Base-by-base conservation (phyloP, 2,888 invertebrate species). In the Pseudococcus jackbeardsleyi region DNA sequence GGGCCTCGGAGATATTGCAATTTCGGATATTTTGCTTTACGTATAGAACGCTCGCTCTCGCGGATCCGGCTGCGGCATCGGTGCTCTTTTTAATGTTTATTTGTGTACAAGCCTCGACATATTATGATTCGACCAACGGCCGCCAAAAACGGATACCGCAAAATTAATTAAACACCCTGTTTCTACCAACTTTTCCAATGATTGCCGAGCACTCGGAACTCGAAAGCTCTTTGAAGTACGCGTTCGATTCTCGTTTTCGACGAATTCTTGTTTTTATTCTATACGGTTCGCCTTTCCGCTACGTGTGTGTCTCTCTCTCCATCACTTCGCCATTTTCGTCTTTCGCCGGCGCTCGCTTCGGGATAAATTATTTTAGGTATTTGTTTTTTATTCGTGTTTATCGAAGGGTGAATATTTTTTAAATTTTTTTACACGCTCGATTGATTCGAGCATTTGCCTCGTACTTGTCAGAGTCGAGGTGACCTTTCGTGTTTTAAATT, bases 381-480 rank as follows among this genome's bases (percentile, higher is more conserved):
- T 72, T 59, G 59, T 72, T 72, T 72, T 72, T 33, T n/a, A 72
- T 33, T 72, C 68, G 68, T 72, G 68, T 33, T 72, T 33, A 72
- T 26, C 68, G 68, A 72, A 72, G 68, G 68, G 68, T 72, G 68
- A 72, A 72, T 72, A 72, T 72, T 72, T 72, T 72, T 72, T n/a
- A 33, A 33, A 33, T 72, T 72, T 72, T 72, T 72, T 72, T 72
- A 26, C 33, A 26, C 68, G 33, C 68, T 72, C 68, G 68, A 72
- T 72, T 72, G 68, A 72, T 72, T 15, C 68, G 68, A 72, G 68
- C 15, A 59, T 59, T 59, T 59, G 59, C 59, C 19, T 19, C 19
- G 59, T 59, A 59, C 59, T 59, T 59, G 59, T 59, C 59, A 59
- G 7, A 26, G 26, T 72, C 33, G 12, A 33, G 15, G 68, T 72